Evolutionary conservation across 2,888 invertebrate genomes (phyloP), one percentile per base, ranked within the genome.

Genomic region (Eristalinus sepulchralis): DNA sequence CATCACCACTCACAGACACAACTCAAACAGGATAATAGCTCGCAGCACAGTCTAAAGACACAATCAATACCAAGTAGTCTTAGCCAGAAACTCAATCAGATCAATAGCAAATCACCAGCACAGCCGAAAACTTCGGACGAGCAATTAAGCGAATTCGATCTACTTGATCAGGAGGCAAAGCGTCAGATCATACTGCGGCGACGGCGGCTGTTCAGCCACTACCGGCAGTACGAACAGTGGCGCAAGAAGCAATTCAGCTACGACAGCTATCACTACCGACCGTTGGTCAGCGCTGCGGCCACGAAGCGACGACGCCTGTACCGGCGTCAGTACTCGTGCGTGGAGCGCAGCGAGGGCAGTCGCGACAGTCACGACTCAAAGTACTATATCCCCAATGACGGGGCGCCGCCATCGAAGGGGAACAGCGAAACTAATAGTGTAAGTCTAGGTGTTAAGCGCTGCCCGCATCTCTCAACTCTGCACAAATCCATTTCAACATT

Each of bases 181-280:
- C 91, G 91, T 88, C 91, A 92, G 89, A 88, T 92, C 76, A 92
- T 92, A 66, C 88, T 92, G 88, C 90, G 91, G 2, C 90, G 91
- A 10, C 90, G 92, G 20, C 90, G 92, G 13, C 90, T 92, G 20
- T 92, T 92, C 79, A 92, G 92, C 88, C 92, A 92, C 84, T 91
- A 92, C 88, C 90, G 92, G 27, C 92, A 92, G 86, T 92, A 92
- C 80, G 92, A 92, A 83, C 92, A 92, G 89, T 92, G 92, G 92
- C 91, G 92, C 53, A 90, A 91, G 80, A 91, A 91, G 67, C 92
- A 92, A 88, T 92, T 92, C 85, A 92, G 92, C 89, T 92, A 91
- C 83, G 92, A 92, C 89, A 91, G 92, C 79, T 91, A 91, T 84
- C 91, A 91, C 88, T 91, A 91, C 89, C 92, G 92, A 81, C 91